Percentiles rank a stretch among this genome's conserved stretches.
Conservation (phyloP, 2,797 vertebrate genomes). For the Enteromius paludinosus region DNA sequence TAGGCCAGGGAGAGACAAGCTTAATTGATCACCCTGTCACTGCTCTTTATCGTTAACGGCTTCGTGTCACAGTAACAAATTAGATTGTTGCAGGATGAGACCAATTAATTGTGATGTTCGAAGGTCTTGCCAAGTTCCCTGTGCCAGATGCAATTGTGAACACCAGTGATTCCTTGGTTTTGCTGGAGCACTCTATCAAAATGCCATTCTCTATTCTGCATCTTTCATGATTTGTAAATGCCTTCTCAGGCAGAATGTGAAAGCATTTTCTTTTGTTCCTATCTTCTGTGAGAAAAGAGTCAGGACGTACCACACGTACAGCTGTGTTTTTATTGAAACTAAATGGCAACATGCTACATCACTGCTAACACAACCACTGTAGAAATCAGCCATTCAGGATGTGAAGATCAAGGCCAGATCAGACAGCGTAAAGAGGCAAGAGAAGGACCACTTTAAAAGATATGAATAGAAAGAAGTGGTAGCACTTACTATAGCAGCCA, state of each 20-base stretch:
- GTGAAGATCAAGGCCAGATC: neutral
- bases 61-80: constrained; percentile 74
- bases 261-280: constrained; percentile 14
- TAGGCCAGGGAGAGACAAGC: constrained; percentile 35
- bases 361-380: neutral
- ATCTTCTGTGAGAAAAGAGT: neutral
- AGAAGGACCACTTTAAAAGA: neutral
- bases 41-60: constrained; percentile 68
- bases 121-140: constrained; percentile 49
- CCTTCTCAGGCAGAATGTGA: constrained; percentile 16
- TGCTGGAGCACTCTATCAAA: constrained; percentile 50
- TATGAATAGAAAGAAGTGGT: neutral
- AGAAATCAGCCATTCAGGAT: neutral
- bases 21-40: constrained; percentile 72
- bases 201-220: constrained; percentile 45
- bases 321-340: neutral
- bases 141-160: constrained; percentile 51
- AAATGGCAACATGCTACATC: neutral
- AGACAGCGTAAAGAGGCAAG: neutral
- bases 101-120: constrained; percentile 60
- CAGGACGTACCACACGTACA: neutral
- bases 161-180: constrained; percentile 40
- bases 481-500: no score
- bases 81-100: constrained; percentile 64
- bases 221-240: constrained; percentile 32